Evolutionary conservation across 2,888 invertebrate species (phyloP).

Genomic region (Conistra vaccinii): DNA sequence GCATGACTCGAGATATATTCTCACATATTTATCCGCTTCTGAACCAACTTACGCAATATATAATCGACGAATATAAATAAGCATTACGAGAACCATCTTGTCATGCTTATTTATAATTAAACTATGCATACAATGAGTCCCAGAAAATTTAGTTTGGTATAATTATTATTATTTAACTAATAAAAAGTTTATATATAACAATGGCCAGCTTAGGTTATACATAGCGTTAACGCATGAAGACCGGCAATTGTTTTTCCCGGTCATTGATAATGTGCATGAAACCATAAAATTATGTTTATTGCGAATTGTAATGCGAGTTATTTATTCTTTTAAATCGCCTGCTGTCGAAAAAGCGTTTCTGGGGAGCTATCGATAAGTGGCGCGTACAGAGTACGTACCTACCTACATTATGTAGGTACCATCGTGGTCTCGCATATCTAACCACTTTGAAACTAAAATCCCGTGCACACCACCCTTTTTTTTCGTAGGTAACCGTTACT

Average conservation of each 20-base stretch:
- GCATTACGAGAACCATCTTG: conserved; percentile 3
- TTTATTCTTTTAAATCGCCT: background rate
- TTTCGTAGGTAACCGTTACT: too few species aligned
- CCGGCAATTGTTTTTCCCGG: conserved; percentile 1
- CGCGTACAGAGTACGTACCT: too few species aligned
- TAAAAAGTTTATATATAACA: background rate
- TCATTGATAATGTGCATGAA: conserved; percentile 4
- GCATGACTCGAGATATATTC: conserved; percentile 48
- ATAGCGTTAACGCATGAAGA: background rate
- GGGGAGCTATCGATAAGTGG: background rate
- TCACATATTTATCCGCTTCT: conserved; percentile 31
- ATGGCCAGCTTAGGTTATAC: background rate
- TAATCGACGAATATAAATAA: conserved; percentile 24
- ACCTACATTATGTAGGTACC: background rate
- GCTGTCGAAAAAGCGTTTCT: background rate
- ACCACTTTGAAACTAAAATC: too few species aligned
- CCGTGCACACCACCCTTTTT: too few species aligned
- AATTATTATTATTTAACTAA: background rate
- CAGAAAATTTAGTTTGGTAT: background rate
- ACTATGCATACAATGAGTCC: too few species aligned
- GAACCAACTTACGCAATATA: conserved; percentile 24
- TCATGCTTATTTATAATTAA: conserved; percentile 4
- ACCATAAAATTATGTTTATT: background rate
- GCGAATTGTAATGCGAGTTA: background rate
- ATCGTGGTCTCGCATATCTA: too few species aligned